Base-by-base conservation (phyloP, 2,113 vertebrate genomes). In the Atlantisia rogersi region DNA sequence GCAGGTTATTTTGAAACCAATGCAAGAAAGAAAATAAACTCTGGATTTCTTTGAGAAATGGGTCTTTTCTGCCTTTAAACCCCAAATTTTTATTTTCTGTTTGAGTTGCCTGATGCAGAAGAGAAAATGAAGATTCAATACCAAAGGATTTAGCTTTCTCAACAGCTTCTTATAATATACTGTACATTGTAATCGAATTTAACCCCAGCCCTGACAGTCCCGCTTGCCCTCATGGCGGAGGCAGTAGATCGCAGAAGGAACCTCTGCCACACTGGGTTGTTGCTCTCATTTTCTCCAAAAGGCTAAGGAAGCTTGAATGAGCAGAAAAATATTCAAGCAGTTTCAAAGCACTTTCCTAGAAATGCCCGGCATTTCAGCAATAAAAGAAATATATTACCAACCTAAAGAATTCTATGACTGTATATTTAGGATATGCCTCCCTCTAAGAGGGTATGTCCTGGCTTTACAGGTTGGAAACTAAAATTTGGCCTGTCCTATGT, bases 1-100 rank as follows among this genome's bases (percentile, higher is more conserved):
- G 80, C 92, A 95, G 79, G 94, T 95, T 94, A 92, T 95, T 98
- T 91, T 95, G 91, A 96, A 88, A 85, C 70, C 53, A 69, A 76
- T 86, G 16, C 39, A 21, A 48, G 48, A 48, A 48, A 48, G 48
- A 48, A 48, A 48, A 48, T 48, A 22, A 48, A 48, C 48, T 48
- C 20, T 20, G 79, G 92, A 90, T 86, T 96, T 94, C 73, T 93
- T 91, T 42, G 44, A 59, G 78, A 59, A 59, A 82, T 3, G 9
- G 67, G 82, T 71, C 53, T 88, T 67, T 87, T 25, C 77, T 78
- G 19, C 25, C n/a, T 52, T 55, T 9, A 26, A 86, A 88, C 17
- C 12, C 44, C 76, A 92, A 84, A 74, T 67, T 77, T 82, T 53
- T 53, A 53, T 48, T 89, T 84, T 86, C 44, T 88, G 2, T 92